phyloP scores from a whole-genome alignment of 53 echinoderm and acorn worm genomes.

The Paracentrotus lividus region DNA sequence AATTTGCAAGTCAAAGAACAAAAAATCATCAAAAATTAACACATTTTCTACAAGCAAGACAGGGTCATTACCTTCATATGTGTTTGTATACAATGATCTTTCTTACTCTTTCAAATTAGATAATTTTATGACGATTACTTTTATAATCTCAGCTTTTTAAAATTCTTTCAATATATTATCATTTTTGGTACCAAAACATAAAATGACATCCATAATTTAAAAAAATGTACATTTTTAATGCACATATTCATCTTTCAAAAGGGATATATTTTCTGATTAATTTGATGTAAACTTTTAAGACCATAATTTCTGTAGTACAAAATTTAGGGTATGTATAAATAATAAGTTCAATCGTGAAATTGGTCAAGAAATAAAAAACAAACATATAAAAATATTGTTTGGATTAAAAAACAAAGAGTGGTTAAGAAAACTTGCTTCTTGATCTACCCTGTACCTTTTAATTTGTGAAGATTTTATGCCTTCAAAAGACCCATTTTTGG shows the following conservation, averaged over 20 bases:
- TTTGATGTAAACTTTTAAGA: neutral
- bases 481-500: constrained; percentile 29
- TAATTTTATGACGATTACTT: neutral
- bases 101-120: neutral
- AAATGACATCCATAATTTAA: neutral
- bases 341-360: neutral
- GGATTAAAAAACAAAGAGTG: neutral
- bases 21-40: neutral
- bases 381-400: neutral
- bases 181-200: neutral
- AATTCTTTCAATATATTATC: neutral
- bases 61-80: neutral
- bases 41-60: neutral
- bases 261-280: neutral
- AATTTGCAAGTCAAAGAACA: neutral
- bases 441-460: constrained; percentile 35
- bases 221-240: constrained; percentile 35
- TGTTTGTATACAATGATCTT: neutral
- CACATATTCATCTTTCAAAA: neutral
- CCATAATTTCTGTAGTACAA: neutral
- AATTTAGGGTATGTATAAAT: neutral
- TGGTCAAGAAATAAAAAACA: neutral
- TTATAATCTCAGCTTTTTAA: neutral
- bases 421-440: neutral
- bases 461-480: constrained; percentile 47